Conservation (phyloP, 2,113 vertebrate genomes). For the Saccopteryx bilineata region DNA sequence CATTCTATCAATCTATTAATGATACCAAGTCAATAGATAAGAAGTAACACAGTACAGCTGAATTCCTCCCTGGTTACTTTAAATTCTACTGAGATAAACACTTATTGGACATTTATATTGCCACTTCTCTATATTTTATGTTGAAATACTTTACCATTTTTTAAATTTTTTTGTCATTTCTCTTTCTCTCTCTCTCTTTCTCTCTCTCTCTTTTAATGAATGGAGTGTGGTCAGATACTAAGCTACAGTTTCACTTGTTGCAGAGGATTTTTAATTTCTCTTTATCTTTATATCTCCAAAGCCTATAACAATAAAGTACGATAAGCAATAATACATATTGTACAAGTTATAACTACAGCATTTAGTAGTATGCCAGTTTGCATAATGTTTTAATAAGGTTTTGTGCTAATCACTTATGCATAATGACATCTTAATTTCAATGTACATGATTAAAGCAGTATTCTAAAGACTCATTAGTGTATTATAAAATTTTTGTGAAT, state of each 20-base stretch:
- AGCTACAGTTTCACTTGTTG: conserved; percentile 56
- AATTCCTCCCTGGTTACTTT: background rate
- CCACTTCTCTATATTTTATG: background rate
- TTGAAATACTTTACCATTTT: background rate
- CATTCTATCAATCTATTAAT: background rate
- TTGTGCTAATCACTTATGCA: conserved; percentile 76
- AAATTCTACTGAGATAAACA: background rate
- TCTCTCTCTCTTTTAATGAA: background rate
- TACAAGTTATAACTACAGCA: conserved; percentile 77
- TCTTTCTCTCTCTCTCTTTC: background rate
- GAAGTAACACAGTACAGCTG: background rate
- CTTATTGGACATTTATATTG: background rate
- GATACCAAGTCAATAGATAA: background rate
- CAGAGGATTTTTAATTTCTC: conserved; percentile 58
- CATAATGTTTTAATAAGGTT: conserved; percentile 83
- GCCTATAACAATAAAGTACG: conserved; percentile 68
- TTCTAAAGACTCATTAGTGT: conserved; percentile 79
- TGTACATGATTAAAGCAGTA: conserved; percentile 79
- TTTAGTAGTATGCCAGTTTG: conserved; percentile 79
- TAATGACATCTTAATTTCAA: conserved; percentile 81
- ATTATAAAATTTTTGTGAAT: conserved; percentile 77
- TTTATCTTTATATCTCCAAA: conserved; percentile 64
- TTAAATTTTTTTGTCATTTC: background rate
- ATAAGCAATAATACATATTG: conserved; percentile 76
- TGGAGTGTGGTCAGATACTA: background rate